These are phyloP conservation scores for Passerculus sandwichensis DNA, from an alignment of 2,797 vertebrate species.

Conservation along the genomic window DNA sequence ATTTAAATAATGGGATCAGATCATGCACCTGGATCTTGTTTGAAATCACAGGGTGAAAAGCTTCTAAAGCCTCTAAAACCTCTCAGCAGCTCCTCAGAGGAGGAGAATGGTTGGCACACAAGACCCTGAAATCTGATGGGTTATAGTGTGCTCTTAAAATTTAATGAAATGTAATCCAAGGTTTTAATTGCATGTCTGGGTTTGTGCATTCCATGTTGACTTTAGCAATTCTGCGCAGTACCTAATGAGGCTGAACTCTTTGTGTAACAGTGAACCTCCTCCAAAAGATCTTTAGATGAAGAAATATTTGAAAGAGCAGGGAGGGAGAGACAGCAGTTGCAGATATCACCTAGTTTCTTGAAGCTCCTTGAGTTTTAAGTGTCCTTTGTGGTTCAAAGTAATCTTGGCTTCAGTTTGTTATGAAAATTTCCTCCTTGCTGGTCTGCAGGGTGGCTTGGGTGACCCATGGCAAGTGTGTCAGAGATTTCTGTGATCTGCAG, in stretches of 20 bases:
- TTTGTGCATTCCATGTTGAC: background rate
- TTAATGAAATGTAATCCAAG: background rate
- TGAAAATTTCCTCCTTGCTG: background rate
- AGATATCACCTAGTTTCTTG: background rate
- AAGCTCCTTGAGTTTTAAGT: background rate
- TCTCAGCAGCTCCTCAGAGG: background rate
- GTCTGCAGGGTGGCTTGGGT: background rate
- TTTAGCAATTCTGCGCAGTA: background rate
- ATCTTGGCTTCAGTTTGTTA: background rate
- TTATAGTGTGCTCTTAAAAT: conserved; percentile 2
- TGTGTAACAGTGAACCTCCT: background rate
- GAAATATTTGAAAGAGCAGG: background rate
- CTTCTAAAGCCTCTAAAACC: background rate
- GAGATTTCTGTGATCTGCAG: background rate
- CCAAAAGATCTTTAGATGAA: background rate
- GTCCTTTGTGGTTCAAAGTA: background rate
- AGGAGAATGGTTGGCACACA: background rate
- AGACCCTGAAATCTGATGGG: background rate
- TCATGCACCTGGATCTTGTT: background rate
- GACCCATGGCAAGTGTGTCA: accelerated
- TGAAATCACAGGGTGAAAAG: background rate
- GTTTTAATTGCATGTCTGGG: background rate
- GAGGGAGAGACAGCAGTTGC: background rate
- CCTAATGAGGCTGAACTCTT: background rate
- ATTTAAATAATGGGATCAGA: background rate